Conservation (phyloP, 2,113 vertebrate genomes). For the Peromyscus leucopus region DNA sequence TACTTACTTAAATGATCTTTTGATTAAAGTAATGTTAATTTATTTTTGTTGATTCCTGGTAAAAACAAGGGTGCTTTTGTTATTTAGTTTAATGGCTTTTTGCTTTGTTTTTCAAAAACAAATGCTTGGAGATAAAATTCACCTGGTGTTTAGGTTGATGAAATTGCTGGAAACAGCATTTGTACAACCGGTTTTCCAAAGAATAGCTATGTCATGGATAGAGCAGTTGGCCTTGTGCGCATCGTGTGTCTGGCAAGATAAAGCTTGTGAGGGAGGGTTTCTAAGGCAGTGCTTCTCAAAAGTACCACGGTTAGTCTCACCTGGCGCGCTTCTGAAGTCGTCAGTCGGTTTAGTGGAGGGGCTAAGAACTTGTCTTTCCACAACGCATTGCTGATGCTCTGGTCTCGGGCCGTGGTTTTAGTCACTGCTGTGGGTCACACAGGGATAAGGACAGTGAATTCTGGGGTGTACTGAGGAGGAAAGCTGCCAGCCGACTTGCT, state of each 20-base stretch:
- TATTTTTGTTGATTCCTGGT: conserved; percentile 18
- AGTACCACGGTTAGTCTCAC: not conserved
- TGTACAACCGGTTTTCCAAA: conserved; percentile 3
- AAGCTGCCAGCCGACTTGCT: not conserved
- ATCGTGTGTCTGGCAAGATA: not conserved
- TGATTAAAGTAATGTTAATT: conserved; percentile 15
- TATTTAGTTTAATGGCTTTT: not conserved
- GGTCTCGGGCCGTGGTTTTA: not conserved
- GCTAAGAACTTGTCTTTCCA: not conserved
- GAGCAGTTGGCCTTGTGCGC: not conserved
- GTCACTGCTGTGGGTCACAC: not conserved
- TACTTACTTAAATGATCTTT: not conserved
- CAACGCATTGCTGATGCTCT: not conserved
- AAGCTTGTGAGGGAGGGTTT: not conserved
- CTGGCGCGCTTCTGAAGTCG: not conserved
- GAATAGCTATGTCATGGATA: not conserved
- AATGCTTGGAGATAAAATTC: not conserved
- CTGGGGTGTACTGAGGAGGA: not conserved
- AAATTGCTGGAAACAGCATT: not conserved
- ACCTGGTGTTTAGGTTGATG: not conserved
- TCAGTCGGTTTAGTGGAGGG: not conserved
- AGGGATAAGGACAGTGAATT: not conserved
- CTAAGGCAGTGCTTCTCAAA: not conserved
- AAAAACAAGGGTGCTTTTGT: not conserved
- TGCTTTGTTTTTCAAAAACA: not conserved